A percentile compares a stretch with the other conserved stretches of the same genome.
Evolutionary conservation across 2,113 vertebrate species (phyloP).

Genomic region (Xenotilapia caudafasciata): DNA sequence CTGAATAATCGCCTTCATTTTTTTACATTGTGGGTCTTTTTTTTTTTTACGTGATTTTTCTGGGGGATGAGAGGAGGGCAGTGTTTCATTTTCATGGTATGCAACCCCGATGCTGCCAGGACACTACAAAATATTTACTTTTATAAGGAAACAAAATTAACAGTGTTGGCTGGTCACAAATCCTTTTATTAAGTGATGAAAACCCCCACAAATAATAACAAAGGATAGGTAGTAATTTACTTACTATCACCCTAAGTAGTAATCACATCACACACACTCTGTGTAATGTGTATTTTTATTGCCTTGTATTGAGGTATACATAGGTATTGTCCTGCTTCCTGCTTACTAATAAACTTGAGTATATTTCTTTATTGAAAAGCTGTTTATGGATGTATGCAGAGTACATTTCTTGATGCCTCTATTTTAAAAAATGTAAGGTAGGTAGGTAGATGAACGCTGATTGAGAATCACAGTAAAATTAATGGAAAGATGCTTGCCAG

Average conservation of each 20-base stretch:
- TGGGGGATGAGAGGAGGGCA: background rate
- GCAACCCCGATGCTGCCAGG: background rate
- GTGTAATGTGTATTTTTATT: background rate
- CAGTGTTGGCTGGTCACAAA: background rate
- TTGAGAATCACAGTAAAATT: background rate
- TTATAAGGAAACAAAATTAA: background rate
- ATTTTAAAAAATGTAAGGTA: background rate
- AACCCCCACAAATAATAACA: background rate
- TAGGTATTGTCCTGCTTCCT: background rate
- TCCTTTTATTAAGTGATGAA: background rate
- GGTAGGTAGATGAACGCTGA: background rate
- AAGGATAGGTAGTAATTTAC: background rate
- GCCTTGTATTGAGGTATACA: background rate
- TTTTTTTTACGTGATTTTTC: background rate
- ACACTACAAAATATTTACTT: background rate
- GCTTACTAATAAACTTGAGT: background rate
- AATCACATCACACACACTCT: background rate
- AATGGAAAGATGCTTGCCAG: background rate
- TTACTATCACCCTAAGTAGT: background rate
- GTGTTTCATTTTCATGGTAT: background rate
- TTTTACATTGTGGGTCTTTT: background rate
- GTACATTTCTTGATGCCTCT: background rate
- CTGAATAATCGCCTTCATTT: background rate
- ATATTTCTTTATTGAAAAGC: background rate
- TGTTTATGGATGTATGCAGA: background rate